Conservation (phyloP, 2,113 vertebrate species). For the Aviceda subcristata region DNA sequence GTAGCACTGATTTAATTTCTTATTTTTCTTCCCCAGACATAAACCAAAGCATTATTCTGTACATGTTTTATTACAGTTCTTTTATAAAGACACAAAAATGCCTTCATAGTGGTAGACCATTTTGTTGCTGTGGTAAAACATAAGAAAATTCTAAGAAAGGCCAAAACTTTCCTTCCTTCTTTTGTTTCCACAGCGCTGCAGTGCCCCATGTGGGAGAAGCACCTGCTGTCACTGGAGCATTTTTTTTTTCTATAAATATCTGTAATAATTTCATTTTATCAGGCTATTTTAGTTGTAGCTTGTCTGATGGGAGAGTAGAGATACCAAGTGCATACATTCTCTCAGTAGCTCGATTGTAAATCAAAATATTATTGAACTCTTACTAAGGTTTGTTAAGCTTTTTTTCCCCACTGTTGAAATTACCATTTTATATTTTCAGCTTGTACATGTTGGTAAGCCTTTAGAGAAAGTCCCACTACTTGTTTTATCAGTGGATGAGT, state of each 20-base stretch:
- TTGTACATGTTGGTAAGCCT: neutral
- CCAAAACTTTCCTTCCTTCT: neutral
- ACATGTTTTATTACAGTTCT: fast-evolving
- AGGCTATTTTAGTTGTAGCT: neutral
- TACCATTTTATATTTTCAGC: neutral
- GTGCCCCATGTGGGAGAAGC: neutral
- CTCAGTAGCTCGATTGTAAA: neutral
- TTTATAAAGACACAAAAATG: neutral
- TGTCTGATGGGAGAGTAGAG: neutral
- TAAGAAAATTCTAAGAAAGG: neutral
- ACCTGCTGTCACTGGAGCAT: neutral
- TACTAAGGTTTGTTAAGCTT: neutral
- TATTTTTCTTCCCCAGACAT: neutral
- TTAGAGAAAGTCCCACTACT: neutral
- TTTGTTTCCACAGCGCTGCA: neutral
- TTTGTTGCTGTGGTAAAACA: neutral
- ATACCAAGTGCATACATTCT: neutral
- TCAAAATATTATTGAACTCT: neutral
- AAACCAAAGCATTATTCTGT: neutral
- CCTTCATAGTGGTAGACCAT: neutral
- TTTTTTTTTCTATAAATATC: neutral
- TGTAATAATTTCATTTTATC: neutral
- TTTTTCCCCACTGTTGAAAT: neutral
- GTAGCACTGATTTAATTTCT: neutral
- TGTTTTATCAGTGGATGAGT: neutral